Evolutionary conservation across 2,888 invertebrate genomes (phyloP), one percentile per base, ranked within the genome.

Genomic region (Aphodius sticticus): DNA sequence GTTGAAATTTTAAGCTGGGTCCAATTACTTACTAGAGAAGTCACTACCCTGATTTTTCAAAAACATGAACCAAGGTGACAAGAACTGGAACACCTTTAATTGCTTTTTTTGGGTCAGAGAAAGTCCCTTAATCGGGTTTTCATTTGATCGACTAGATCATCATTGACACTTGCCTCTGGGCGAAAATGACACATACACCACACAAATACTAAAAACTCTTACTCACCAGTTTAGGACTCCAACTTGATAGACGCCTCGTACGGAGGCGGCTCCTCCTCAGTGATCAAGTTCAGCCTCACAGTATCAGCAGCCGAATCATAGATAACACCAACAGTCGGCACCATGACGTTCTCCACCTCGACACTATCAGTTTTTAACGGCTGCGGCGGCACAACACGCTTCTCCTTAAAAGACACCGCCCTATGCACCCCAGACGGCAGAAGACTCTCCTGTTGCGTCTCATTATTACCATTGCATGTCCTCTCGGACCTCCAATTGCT

Each of bases 381-480:
- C 16, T 84, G 83, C 16, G 86, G 86, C 14, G 86, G 84, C 16
- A 86, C 85, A 26, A 84, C 70, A 82, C 86, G 86, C 81, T 86
- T 85, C 79, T 88, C 88, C 70, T 86, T 89, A 80, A 92, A 90
- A 9, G 93, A 92, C 6, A 91, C 87, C 0, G 91, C 91, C 84
- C 92, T 88, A 84, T 92, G 92, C 77, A 92, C 90, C 14, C 92
- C 91, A 16, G 88, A 87, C 38, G 87, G 87, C 78, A 89, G 81
- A 77, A 89, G 82, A 6, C 88, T 87, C 79, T 88, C 88, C 85
- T 95, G 94, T 83, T 94, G 92, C 1, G 95, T 95, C 84, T 95
- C 94, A 87, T 94, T 94, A 84, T 93, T 94, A 1, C 95, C 95
- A 85, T 95, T 95, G 88, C 94, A 95, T 78, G 94, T 92, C 84